These are phyloP conservation scores for Henricia sp. DNA, from an alignment of 53 echinoderm and acorn worm species.

Conservation along the genomic window DNA sequence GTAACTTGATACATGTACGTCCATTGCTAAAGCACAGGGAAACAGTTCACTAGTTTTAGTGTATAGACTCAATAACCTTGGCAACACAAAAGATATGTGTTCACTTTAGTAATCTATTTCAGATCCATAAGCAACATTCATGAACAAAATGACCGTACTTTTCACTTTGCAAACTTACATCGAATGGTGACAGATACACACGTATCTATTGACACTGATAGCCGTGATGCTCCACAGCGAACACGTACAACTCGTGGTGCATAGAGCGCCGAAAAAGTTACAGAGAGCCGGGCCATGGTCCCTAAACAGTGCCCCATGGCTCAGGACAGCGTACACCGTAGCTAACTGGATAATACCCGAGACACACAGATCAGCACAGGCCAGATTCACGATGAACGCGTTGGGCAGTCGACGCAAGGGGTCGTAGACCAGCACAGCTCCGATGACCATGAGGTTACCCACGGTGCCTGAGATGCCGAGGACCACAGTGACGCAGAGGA, in stretches of 20 bases:
- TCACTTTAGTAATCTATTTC: too few relatives aligned
- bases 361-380: slow-evolving; percentile 39
- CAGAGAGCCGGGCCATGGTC: slow-evolving; percentile 42
- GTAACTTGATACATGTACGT: too few relatives aligned
- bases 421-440: slow-evolving; percentile 28
- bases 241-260: slow-evolving; percentile 49
- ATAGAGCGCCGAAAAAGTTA: slow-evolving; percentile 42
- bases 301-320: neutral
- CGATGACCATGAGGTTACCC: slow-evolving; percentile 53
- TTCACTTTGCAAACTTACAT: slow-evolving; percentile 38
- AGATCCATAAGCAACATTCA: too few relatives aligned
- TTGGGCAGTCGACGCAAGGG: slow-evolving; percentile 34
- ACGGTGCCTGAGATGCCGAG: slow-evolving; percentile 42
- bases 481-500: slow-evolving; percentile 14
- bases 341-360: slow-evolving; percentile 41
- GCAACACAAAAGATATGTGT: too few relatives aligned
- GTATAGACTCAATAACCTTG: too few relatives aligned
- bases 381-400: slow-evolving; percentile 52
- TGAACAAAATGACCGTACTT: too few relatives aligned
- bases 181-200: slow-evolving; percentile 58
- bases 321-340: slow-evolving; percentile 31
- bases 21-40: too few relatives aligned
- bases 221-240: slow-evolving; percentile 64
- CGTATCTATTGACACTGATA: slow-evolving; percentile 67
- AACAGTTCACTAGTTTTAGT: too few relatives aligned